Percentiles rank a stretch among this genome's conserved stretches.
These are phyloP conservation scores for Sarcophilus harrisii DNA, from an alignment of 2,797 vertebrate species.

Conservation along the genomic window DNA sequence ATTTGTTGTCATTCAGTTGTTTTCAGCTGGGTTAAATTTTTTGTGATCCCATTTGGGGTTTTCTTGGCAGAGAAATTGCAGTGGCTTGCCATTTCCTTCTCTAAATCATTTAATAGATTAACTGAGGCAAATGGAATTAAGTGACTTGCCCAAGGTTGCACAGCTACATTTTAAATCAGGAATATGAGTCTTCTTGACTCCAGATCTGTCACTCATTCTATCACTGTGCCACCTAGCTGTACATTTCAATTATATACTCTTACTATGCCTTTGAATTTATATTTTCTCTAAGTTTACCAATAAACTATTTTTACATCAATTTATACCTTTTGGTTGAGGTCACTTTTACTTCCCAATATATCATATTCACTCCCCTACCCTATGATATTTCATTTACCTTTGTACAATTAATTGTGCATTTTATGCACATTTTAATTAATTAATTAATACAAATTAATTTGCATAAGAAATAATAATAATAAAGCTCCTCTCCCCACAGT, in stretches of 20 bases:
- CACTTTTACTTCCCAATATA: neutral
- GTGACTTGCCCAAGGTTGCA: neutral
- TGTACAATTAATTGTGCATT: too few relatives aligned
- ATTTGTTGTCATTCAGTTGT: too few relatives aligned
- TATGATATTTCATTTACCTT: too few relatives aligned
- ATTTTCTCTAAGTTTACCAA: neutral
- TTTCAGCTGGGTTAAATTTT: neutral
- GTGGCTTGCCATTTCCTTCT: neutral
- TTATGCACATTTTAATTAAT: too few relatives aligned
- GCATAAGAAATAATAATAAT: neutral
- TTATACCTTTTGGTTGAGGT: neutral
- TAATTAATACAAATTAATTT: neutral
- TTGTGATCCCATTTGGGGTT: neutral
- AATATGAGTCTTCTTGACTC: neutral
- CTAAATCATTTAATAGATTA: neutral
- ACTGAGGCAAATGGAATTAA: neutral
- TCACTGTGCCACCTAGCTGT: neutral
- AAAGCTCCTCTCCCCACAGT: neutral
- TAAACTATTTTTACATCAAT: neutral
- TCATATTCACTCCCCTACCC: neutral
- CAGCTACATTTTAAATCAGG: neutral
- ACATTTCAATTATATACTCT: neutral
- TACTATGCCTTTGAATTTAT: neutral
- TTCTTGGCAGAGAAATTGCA: neutral
- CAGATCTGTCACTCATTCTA: neutral